Conservation (phyloP, 1,140 invertebrate genomes). For the Cydia pomonella region DNA sequence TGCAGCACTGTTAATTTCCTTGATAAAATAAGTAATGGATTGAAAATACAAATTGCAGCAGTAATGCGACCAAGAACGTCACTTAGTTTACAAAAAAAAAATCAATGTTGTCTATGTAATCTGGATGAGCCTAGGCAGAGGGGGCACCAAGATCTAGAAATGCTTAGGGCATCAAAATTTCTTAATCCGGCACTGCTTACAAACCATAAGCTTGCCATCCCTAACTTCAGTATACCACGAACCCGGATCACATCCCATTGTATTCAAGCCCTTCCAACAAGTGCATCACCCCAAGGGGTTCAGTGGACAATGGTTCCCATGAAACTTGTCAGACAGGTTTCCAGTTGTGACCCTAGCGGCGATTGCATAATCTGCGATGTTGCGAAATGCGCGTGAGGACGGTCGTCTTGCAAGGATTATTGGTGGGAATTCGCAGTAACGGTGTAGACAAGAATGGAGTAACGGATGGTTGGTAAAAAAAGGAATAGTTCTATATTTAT, state of each 20-base stretch:
- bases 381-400: slow-evolving; percentile 52
- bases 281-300: slow-evolving; percentile 34
- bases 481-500: too few species aligned
- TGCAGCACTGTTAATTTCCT: too few species aligned
- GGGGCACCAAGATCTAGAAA: too few species aligned
- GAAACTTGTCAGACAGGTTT: slow-evolving; percentile 68
- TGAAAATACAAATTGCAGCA: too few species aligned
- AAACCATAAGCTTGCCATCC: not conserved
- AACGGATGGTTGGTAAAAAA: not conserved
- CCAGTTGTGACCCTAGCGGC: slow-evolving; percentile 51
- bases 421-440: slow-evolving; percentile 47
- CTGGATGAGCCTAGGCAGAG: too few species aligned
- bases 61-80: too few species aligned
- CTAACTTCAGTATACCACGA: not conserved
- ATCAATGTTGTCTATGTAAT: too few species aligned
- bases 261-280: not conserved
- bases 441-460: not conserved
- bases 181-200: too few species aligned
- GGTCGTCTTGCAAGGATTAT: slow-evolving; percentile 42
- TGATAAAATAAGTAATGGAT: too few species aligned
- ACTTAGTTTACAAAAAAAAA: too few species aligned
- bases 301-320: slow-evolving; percentile 61
- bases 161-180: too few species aligned
- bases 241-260: slow-evolving; percentile 15
- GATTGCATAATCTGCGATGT: slow-evolving; percentile 35